A percentile compares a stretch with the other conserved stretches of the same genome.
phyloP scores from a whole-genome alignment of 1,140 invertebrate genomes.

The Caenorhabditis tropicalis region DNA sequence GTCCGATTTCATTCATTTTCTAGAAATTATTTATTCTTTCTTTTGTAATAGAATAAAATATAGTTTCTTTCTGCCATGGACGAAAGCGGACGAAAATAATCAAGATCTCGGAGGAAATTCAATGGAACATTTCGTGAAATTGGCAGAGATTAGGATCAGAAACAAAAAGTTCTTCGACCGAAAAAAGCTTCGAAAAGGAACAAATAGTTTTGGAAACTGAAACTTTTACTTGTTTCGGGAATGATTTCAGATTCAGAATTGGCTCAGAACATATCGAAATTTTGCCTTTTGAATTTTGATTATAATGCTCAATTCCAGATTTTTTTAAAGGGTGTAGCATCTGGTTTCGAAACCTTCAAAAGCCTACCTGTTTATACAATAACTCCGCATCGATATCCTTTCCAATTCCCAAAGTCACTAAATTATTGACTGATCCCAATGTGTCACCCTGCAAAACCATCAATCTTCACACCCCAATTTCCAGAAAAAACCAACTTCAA shows the following conservation, averaged over 20 bases:
- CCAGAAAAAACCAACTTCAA: neutral
- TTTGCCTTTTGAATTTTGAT: too few species aligned
- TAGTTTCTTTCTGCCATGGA: too few species aligned
- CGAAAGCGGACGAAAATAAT: neutral
- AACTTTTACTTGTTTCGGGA: too few species aligned
- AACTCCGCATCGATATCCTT: constrained; percentile 23
- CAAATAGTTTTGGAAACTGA: too few species aligned
- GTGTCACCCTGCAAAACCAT: neutral
- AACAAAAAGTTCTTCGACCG: neutral
- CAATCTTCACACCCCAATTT: too few species aligned
- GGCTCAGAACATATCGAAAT: too few species aligned
- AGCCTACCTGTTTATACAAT: constrained; percentile 14
- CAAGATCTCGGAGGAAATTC: neutral
- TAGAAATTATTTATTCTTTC: neutral
- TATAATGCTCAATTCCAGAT: too few species aligned
- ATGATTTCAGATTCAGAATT: too few species aligned
- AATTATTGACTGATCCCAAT: neutral
- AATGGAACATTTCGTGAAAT: too few species aligned
- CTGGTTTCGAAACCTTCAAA: too few species aligned
- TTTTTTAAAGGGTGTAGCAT: too few species aligned
- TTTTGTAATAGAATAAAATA: neutral
- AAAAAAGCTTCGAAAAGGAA: too few species aligned
- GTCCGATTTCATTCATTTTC: constrained; percentile 19
- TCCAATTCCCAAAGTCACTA: constrained; percentile 24
- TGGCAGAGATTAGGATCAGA: neutral